Percentiles rank a stretch among this genome's conserved stretches.
Conservation (phyloP, 2,888 invertebrate genomes). For the Physocephala rufipes region DNA sequence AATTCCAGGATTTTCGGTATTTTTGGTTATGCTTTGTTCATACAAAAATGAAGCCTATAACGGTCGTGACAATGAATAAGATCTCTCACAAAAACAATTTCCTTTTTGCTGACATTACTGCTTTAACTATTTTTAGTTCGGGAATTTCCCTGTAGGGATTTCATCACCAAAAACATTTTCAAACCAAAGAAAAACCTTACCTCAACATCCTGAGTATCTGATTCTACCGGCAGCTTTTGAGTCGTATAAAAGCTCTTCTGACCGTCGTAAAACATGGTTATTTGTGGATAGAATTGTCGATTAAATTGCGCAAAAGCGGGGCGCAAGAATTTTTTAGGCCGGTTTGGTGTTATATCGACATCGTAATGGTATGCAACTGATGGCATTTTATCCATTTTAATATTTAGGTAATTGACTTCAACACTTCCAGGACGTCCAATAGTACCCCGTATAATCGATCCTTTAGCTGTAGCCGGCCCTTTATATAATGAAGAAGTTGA, state of each 20-base stretch:
- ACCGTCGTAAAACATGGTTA: conserved; percentile 78
- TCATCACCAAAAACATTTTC: too few relatives aligned
- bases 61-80: too few relatives aligned
- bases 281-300: conserved; percentile 61
- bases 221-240: conserved; percentile 42
- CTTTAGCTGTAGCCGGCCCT: conserved; percentile 36
- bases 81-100: too few relatives aligned
- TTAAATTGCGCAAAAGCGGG: conserved; percentile 66
- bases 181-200: conserved; percentile 47
- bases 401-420: conserved; percentile 73
- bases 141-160: too few relatives aligned
- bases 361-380: conserved; percentile 80
- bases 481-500: conserved; percentile 10
- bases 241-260: conserved; percentile 72
- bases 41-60: too few relatives aligned
- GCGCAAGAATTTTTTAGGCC: conserved; percentile 73
- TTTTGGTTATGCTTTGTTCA: too few relatives aligned
- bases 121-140: too few relatives aligned
- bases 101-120: too few relatives aligned
- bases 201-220: conserved; percentile 48
- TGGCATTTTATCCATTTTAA: conserved; percentile 68
- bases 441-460: conserved; percentile 54
- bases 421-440: conserved; percentile 67
- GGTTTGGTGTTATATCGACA: conserved; percentile 75
- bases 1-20: too few relatives aligned